Evolutionary conservation across 2,113 vertebrate species (phyloP).

Genomic region (Chrysemys picta): DNA sequence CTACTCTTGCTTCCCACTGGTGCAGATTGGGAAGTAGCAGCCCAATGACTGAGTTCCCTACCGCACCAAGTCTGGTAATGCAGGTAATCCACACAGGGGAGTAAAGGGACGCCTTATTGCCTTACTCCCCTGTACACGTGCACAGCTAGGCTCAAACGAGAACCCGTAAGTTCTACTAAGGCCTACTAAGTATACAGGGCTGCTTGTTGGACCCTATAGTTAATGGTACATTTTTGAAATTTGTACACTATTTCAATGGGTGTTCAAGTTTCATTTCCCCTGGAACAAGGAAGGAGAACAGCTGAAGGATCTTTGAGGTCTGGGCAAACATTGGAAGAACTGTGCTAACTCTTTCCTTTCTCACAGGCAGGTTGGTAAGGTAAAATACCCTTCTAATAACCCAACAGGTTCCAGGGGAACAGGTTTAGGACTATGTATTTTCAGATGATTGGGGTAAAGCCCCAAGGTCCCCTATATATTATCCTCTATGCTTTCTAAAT

Average conservation of each 20-base stretch:
- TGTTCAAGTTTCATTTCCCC: neutral
- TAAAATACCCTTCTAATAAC: neutral
- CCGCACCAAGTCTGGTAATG: neutral
- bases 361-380: neutral
- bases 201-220: neutral
- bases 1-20: neutral
- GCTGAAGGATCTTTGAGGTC: neutral
- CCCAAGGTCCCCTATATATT: neutral
- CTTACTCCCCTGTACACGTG: neutral
- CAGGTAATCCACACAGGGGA: neutral
- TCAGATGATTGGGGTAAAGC: neutral
- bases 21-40: neutral
- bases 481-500: neutral
- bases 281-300: neutral
- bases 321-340: neutral
- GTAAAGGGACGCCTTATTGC: neutral
- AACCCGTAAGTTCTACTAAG: neutral
- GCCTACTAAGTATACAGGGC: neutral
- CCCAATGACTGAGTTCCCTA: neutral
- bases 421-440: neutral
- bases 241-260: too few species aligned
- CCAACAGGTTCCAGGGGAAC: neutral
- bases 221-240: too few species aligned
- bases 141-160: neutral
- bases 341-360: neutral